These are phyloP conservation scores for Cerastis leucographa DNA, from an alignment of 2,888 invertebrate genomes.

Conservation along the genomic window DNA sequence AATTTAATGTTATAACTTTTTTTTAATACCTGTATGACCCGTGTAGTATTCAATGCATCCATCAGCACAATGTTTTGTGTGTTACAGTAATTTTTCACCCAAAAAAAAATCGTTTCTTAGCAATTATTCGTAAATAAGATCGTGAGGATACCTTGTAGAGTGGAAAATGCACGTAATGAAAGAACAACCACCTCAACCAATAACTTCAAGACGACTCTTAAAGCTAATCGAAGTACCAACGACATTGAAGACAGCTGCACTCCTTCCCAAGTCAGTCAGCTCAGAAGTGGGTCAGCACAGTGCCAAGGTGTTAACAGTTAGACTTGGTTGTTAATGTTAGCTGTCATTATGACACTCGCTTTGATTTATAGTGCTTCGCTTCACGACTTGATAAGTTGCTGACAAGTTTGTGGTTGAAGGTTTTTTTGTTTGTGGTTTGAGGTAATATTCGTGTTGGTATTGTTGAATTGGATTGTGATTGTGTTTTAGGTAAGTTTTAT, in stretches of 20 bases:
- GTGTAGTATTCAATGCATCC: too few species aligned
- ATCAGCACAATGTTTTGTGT: too few species aligned
- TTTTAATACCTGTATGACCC: too few species aligned
- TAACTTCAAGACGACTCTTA: not conserved
- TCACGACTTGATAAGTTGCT: slow-evolving; percentile 8
- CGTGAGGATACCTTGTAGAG: too few species aligned
- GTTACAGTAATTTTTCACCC: too few species aligned
- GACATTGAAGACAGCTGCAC: slow-evolving; percentile 12
- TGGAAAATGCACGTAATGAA: not conserved
- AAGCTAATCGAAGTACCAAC: slow-evolving; percentile 17
- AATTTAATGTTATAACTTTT: too few species aligned
- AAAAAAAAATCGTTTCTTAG: too few species aligned
- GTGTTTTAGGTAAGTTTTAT: not conserved
- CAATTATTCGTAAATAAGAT: too few species aligned
- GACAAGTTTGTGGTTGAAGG: not conserved
- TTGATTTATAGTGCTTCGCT: slow-evolving; percentile 37
- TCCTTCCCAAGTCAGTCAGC: slow-evolving; percentile 25
- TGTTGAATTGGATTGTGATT: not conserved
- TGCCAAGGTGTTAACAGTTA: slow-evolving; percentile 40
- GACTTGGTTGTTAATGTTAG: slow-evolving; percentile 30
- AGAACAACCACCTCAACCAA: not conserved
- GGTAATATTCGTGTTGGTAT: not conserved
- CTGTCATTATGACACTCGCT: slow-evolving; percentile 33
- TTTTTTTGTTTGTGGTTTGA: not conserved
- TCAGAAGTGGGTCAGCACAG: slow-evolving; percentile 37